phyloP scores from a whole-genome alignment of 2,113 vertebrate species.

The Trachemys scripta region DNA sequence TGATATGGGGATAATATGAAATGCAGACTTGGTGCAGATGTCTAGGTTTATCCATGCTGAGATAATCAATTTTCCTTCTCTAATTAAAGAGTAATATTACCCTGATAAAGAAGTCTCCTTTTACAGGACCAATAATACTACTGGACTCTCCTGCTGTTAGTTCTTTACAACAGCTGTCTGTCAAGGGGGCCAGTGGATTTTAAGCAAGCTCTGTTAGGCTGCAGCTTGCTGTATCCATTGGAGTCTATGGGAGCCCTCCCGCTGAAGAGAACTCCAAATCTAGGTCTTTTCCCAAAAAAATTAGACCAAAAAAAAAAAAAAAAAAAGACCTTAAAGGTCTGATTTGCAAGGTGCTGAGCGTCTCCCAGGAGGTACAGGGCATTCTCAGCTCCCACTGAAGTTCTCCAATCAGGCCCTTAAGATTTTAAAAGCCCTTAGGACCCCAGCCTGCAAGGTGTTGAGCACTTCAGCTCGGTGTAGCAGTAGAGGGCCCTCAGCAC shows the following conservation, averaged over 20 bases:
- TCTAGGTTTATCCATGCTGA: background rate
- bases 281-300: background rate
- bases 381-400: background rate
- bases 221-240: background rate
- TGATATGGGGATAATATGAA: background rate
- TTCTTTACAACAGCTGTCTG: background rate
- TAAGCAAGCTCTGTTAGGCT: background rate
- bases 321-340: background rate
- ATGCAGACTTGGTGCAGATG: background rate
- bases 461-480: background rate
- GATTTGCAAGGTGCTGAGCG: background rate
- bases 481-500: background rate
- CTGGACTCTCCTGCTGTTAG: fast-evolving
- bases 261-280: background rate
- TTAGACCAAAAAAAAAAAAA: background rate
- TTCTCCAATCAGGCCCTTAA: background rate
- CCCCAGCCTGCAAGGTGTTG: background rate
- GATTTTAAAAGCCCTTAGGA: background rate
- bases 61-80: background rate
- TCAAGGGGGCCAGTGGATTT: fast-evolving
- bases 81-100: background rate
- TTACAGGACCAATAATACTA: fast-evolving
- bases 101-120: background rate
- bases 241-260: background rate
- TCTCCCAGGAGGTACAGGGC: background rate